Conservation (phyloP, 1,140 invertebrate genomes). For the Leptopilina boulardi region DNA sequence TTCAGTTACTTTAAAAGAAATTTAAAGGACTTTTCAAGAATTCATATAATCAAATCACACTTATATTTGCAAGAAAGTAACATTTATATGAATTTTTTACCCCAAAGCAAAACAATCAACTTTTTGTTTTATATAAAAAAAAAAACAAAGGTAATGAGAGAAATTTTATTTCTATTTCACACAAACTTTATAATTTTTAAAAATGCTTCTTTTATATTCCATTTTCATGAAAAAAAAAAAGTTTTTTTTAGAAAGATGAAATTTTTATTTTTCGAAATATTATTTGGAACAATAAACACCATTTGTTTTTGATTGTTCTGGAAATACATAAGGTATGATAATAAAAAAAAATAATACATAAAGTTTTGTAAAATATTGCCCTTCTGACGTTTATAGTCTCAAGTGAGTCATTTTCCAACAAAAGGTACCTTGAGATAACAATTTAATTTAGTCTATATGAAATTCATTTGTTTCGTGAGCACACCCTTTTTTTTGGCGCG, state of each 20-base stretch:
- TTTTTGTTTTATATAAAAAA: too few relatives aligned
- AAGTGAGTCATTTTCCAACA: background rate
- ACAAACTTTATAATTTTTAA: too few relatives aligned
- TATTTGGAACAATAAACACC: background rate
- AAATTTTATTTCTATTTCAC: too few relatives aligned
- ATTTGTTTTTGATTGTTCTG: background rate
- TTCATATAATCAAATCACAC: conserved; percentile 19
- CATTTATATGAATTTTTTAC: too few relatives aligned
- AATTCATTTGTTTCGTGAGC: conserved; percentile 25
- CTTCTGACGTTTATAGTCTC: background rate
- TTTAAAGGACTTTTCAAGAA: background rate
- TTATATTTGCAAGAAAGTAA: background rate
- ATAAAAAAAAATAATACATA: background rate
- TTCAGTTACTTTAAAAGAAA: background rate
- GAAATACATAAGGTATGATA: background rate
- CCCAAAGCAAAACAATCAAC: too few relatives aligned
- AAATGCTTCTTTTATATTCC: too few relatives aligned
- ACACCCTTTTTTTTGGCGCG: background rate
- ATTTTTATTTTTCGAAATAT: too few relatives aligned
- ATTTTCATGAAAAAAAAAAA: too few relatives aligned
- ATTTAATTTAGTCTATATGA: conserved; percentile 14
- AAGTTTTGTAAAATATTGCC: background rate
- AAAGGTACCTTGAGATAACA: background rate
- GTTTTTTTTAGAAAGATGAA: too few relatives aligned
- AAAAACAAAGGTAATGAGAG: too few relatives aligned